Evolutionary conservation across 2,797 vertebrate genomes (phyloP), one percentile per base, ranked within the genome.

Genomic region (Botia kubotai): DNA sequence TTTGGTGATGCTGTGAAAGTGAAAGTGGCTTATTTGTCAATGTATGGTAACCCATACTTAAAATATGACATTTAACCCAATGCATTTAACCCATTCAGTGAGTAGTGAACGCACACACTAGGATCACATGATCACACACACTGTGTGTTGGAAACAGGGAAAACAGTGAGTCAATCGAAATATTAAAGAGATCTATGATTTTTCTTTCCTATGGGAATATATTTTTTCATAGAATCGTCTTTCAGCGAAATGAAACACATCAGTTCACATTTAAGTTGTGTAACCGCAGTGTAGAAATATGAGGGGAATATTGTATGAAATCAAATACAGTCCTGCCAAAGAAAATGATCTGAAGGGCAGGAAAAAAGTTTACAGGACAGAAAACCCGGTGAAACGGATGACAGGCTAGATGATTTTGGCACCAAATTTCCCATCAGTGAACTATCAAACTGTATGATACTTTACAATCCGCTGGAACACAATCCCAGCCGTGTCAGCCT

Each of bases 271-370:
- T 75, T 55, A 78, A 33, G 19, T 87, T 84, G 79, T 23, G 84
- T 82, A 86, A 89, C 78, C 48, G 4, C 74, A 65, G 74, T 83
- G 82, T 79, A 68, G 81, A 84, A 87, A 87, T 81, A 75, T 33
- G 53, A 85, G 73, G 69, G 71, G 48, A 81, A 82, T 71, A 76
- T 79, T 36, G 12, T 52, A 77, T 60, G 77, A 83, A 86, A 87
- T 83, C 65, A 53, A 74, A 80, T 5, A 50, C 4, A 65, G 11
- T 48, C 10, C 39, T 83, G 83, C 81, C 81, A 88, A 84, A 83
- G 66, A 74, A 85, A 85, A 86, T 8, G 4, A 73, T 69, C 19
- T 63, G 43, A 65, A 80, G 80, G 68, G 23, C 8, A 11, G 21
- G 58, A 71, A 60, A 72, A 78, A 77, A 71, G 33, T 33, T 33